Percentiles rank a stretch among this genome's conserved stretches.
Evolutionary conservation across 2,888 invertebrate genomes (phyloP).

Genomic region (Odontocerum albicorne): DNA sequence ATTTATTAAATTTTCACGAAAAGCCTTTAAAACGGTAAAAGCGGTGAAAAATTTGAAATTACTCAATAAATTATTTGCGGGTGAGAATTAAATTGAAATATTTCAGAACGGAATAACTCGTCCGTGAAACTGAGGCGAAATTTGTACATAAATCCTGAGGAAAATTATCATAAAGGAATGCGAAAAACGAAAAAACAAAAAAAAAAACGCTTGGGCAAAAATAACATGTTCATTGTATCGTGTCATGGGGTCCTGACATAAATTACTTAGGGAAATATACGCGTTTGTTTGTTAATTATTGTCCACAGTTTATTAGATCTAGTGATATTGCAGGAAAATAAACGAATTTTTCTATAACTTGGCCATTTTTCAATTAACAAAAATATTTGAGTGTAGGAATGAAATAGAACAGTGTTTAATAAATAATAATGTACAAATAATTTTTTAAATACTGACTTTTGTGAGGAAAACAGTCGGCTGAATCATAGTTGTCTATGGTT

Average conservation of each 20-base stretch:
- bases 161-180: constrained; percentile 12
- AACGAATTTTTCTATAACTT: too few species aligned
- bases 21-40: too few species aligned
- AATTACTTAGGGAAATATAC: constrained; percentile 6
- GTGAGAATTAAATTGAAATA: constrained; percentile 12
- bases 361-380: too few species aligned
- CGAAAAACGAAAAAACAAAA: constrained; percentile 13
- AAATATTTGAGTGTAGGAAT: too few species aligned
- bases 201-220: too few species aligned
- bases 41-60: neutral
- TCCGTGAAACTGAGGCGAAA: constrained; percentile 4
- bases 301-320: constrained; percentile 21
- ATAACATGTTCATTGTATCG: constrained; percentile 17
- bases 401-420: too few species aligned
- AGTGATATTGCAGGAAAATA: too few species aligned
- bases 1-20: too few species aligned
- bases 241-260: constrained; percentile 5
- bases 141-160: constrained; percentile 3
- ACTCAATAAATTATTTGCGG: constrained; percentile 1
- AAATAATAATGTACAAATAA: too few species aligned
- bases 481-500: too few species aligned
- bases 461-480: too few species aligned
- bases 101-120: neutral
- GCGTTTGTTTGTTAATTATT: constrained; percentile 8
- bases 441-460: too few species aligned